Evolutionary conservation across 1,140 invertebrate species (phyloP).

Genomic region (Apis florea): DNA sequence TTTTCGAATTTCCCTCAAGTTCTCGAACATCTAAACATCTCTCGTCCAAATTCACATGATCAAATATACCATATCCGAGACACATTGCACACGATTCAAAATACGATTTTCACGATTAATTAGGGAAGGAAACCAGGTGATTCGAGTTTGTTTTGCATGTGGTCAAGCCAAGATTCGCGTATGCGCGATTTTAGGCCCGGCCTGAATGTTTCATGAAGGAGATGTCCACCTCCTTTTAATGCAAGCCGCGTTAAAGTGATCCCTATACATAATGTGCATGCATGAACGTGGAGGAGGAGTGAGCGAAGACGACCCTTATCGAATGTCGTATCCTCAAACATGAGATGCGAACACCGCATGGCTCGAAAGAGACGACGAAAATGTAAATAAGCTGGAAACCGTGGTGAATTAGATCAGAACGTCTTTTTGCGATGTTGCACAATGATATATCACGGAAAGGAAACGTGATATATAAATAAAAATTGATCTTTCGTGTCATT

Average conservation of each 20-base stretch:
- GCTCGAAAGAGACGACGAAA: background rate
- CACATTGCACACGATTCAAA: background rate
- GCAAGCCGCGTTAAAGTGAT: background rate
- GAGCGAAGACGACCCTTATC: background rate
- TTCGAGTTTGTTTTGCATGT: background rate
- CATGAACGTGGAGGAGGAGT: background rate
- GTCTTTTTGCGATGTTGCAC: too few relatives aligned
- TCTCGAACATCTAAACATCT: too few relatives aligned
- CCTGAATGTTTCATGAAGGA: constrained; percentile 31
- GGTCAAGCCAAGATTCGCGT: background rate
- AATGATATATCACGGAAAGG: too few relatives aligned
- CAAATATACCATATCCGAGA: background rate
- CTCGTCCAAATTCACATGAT: too few relatives aligned
- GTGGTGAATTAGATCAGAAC: background rate
- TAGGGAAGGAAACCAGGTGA: background rate
- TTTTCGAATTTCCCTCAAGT: too few relatives aligned
- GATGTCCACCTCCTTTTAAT: constrained; percentile 22
- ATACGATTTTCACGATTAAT: background rate
- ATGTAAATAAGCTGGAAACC: background rate
- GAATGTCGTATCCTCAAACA: constrained; percentile 13
- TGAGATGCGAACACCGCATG: background rate
- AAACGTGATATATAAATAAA: too few relatives aligned
- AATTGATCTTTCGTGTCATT: too few relatives aligned
- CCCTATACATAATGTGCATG: constrained; percentile 15
- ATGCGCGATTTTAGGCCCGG: background rate